A percentile compares a stretch with the other conserved stretches of the same genome.
Evolutionary conservation across 2,113 vertebrate genomes (phyloP).

Genomic region (Plecturocebus donacophilus): DNA sequence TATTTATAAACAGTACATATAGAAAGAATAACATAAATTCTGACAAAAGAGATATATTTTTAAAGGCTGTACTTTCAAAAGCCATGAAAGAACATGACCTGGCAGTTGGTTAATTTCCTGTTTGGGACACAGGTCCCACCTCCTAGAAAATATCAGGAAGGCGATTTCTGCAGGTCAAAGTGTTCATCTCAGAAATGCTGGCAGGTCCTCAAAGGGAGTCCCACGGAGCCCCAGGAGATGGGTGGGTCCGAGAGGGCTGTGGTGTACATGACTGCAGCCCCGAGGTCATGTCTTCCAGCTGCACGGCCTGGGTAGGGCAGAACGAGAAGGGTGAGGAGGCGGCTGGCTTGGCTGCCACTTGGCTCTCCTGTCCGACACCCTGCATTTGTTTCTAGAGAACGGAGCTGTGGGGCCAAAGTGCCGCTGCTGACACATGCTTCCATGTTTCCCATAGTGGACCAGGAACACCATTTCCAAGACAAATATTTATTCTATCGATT

Average conservation of each 20-base stretch:
- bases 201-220: constrained; percentile 9
- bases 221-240: neutral
- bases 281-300: neutral
- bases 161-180: neutral
- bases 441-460: constrained; percentile 90
- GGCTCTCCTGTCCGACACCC: neutral
- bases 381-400: neutral
- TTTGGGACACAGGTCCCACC: neutral
- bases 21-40: neutral
- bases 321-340: neutral
- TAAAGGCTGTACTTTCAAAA: neutral
- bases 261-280: neutral
- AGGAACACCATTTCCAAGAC: constrained; percentile 96
- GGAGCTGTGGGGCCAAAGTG: neutral
- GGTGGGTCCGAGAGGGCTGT: neutral
- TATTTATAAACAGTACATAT: neutral
- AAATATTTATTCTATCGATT: constrained; percentile 99
- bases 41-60: neutral
- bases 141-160: constrained; percentile 27
- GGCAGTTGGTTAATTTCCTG: neutral
- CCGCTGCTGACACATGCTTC: neutral
- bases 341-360: neutral
- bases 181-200: constrained; percentile 32
- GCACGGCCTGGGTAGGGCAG: neutral
- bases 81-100: too few relatives aligned